A percentile compares a stretch with the other conserved stretches of the same genome.
These are phyloP conservation scores for cattle (Bos taurus) DNA, from an alignment of 2,113 vertebrate genomes.

Conservation along the genomic window DNA sequence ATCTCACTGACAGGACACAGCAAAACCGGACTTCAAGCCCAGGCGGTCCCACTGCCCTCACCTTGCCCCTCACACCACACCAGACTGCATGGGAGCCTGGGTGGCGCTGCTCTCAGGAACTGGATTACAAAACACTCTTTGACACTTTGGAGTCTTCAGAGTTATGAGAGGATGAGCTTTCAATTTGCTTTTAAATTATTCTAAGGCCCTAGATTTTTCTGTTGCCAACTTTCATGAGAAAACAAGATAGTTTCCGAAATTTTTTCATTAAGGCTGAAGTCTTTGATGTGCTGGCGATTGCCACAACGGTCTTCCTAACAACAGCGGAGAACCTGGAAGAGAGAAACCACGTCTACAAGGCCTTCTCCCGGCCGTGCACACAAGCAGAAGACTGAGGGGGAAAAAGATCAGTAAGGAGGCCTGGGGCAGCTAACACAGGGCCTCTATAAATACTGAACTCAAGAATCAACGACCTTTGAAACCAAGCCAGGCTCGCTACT, in stretches of 20 bases:
- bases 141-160: not conserved
- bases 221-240: not conserved
- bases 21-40: not conserved
- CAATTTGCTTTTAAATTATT: not conserved
- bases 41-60: fast-evolving
- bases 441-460: not conserved
- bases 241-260: not conserved
- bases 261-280: not conserved
- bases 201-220: not conserved
- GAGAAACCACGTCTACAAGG: not conserved
- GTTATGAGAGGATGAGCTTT: not conserved
- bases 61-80: no score
- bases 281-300: not conserved
- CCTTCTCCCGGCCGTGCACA: not conserved
- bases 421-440: not conserved
- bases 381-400: not conserved
- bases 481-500: not conserved
- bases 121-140: not conserved
- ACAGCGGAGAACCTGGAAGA: not conserved
- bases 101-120: not conserved
- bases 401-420: not conserved
- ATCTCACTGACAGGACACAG: not conserved
- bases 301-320: not conserved
- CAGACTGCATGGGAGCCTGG: no score
- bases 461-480: not conserved